phyloP scores from a whole-genome alignment of 2,888 invertebrate species.

The Merodon equestris region DNA sequence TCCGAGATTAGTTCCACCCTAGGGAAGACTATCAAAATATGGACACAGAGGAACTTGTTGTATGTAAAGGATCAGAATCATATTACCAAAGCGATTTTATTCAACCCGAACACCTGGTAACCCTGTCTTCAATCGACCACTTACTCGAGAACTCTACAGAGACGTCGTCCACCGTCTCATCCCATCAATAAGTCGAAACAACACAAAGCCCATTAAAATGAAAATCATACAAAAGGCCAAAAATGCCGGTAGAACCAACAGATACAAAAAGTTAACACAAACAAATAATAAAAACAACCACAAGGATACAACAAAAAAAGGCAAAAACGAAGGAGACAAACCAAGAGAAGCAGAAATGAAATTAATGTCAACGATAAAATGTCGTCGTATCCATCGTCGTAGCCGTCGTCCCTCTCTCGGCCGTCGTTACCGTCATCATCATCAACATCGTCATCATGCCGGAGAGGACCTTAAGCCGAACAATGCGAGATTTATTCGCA shows the following conservation, averaged over 20 bases:
- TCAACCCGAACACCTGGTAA: slow-evolving; percentile 20
- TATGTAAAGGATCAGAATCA: no score
- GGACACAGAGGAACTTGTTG: no score
- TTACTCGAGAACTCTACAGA: slow-evolving; percentile 55
- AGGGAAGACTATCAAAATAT: no score
- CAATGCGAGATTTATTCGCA: slow-evolving; percentile 70
- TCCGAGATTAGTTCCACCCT: no score
- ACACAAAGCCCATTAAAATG: slow-evolving; percentile 67
- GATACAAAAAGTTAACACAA: slow-evolving; percentile 39
- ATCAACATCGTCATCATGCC: slow-evolving; percentile 25
- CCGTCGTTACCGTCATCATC: slow-evolving; percentile 23
- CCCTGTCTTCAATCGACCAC: slow-evolving; percentile 20
- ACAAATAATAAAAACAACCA: slow-evolving; percentile 60
- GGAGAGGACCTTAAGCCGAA: slow-evolving; percentile 49
- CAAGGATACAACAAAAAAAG: slow-evolving; percentile 44
- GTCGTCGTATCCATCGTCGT: slow-evolving; percentile 67
- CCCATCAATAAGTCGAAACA: slow-evolving; percentile 64
- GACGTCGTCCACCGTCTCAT: slow-evolving; percentile 59
- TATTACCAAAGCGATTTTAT: no score
- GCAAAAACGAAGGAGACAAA: slow-evolving; percentile 43
- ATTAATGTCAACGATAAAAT: slow-evolving; percentile 69
- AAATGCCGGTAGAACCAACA: slow-evolving; percentile 54
- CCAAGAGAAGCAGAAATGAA: slow-evolving; percentile 46
- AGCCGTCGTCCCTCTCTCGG: slow-evolving; percentile 49
- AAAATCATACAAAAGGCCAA: slow-evolving; percentile 63